Evolutionary conservation across 2,797 vertebrate species (phyloP).

Genomic region (Erethizon dorsatum): DNA sequence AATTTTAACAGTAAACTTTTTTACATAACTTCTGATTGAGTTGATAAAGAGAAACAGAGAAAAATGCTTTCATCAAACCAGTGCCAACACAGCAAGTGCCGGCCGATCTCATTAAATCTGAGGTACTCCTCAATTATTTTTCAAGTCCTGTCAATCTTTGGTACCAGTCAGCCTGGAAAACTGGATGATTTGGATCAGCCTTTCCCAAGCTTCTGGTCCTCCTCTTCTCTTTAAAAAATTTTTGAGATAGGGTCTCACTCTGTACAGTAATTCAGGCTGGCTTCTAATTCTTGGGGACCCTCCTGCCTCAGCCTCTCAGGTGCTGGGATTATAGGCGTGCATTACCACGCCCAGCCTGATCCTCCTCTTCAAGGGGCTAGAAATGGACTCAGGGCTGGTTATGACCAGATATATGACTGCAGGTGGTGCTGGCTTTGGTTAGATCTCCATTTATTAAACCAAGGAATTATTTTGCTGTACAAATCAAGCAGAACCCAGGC

Average conservation of each 20-base stretch:
- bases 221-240: not conserved
- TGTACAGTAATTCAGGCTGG: not conserved
- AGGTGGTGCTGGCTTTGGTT: conserved; percentile 20
- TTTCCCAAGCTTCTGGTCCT: not conserved
- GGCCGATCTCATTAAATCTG: not conserved
- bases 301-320: not conserved
- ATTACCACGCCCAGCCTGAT: not conserved
- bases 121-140: conserved; percentile 62
- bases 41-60: not conserved
- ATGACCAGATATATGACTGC: not conserved
- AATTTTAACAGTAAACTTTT: not conserved
- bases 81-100: not conserved
- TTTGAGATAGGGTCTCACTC: not conserved
- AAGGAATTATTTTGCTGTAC: conserved; percentile 69
- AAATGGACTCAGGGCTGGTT: conserved; percentile 9
- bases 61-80: not conserved
- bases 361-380: not conserved
- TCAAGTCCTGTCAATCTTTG: not conserved
- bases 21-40: not conserved
- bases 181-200: not conserved
- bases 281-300: not conserved
- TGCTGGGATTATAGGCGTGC: not conserved
- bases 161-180: not conserved
- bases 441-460: conserved; percentile 62
- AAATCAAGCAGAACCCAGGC: conserved; percentile 56